Evolutionary conservation across 2,888 invertebrate genomes (phyloP), one percentile per base, ranked within the genome.

Genomic region (Calliscelio sp.): DNA sequence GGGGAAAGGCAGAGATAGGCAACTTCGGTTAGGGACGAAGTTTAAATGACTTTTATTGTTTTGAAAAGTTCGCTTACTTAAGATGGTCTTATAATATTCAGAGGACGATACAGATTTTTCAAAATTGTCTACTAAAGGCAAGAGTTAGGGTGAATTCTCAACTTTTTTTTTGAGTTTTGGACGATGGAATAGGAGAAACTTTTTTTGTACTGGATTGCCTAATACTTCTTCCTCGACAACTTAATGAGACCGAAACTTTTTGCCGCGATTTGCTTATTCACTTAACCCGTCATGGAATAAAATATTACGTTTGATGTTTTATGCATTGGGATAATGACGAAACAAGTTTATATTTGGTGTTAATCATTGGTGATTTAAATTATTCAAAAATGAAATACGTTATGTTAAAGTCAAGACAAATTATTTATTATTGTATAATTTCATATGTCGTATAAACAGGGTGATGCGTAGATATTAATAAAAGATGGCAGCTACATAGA

Each of bases 21-120:
- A n/a, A n/a, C n/a, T n/a, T n/a, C n/a, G 28, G 20, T 51, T 51
- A 24, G 6, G 22, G 35, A 63, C 63, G 38, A 81, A 81, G 38
- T 81, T 81, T 71, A 81, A 81, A 81, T 81, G 70, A 81, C 81
- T 81, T 81, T 71, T 70, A 77, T 77, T 81, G 81, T 77, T 81
- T 77, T 81, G 41, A 75, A 77, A 81, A 81, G 55, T 81, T 77
- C 25, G 35, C 38, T 61, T 65, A 35, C 49, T 66, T 11, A 44
- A 14, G 61, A 61, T n/a, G 38, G 38, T 49, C 6, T 32, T 51
- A 51, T 35, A 44, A 41, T 61, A 61, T 38, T 24, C 25, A 11
- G 46, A 25, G 65, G 18, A 46, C 10, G 18, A 16, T 28, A 28
- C 8, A 6, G 28, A 28, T 28, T 28, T 28, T 28, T 28, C 28